A percentile compares a stretch with the other conserved stretches of the same genome.
These are phyloP conservation scores for Orius laevigatus DNA, from an alignment of 1,140 invertebrate species.

Conservation along the genomic window DNA sequence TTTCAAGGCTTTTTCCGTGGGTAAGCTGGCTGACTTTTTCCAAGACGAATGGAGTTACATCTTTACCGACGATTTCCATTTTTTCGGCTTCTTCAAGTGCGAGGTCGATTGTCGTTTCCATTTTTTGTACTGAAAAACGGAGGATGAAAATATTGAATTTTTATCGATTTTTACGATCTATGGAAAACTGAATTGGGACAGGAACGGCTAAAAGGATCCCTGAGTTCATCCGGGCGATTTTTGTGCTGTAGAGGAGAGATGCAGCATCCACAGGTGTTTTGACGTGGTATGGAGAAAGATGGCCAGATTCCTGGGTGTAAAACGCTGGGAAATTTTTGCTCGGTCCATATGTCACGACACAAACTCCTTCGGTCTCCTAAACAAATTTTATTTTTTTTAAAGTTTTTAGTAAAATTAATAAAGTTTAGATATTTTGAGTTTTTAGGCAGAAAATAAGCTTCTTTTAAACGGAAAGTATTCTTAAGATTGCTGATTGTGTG, in stretches of 20 bases:
- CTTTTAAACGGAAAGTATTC: too few species aligned
- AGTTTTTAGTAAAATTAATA: too few species aligned
- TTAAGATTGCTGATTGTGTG: too few species aligned
- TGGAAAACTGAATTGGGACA: slow-evolving; percentile 52
- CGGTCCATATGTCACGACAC: slow-evolving; percentile 59
- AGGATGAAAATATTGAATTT: neutral
- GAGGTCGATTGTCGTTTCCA: slow-evolving; percentile 37
- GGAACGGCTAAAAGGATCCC: slow-evolving; percentile 86
- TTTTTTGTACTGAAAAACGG: slow-evolving; percentile 27
- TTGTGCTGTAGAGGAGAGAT: slow-evolving; percentile 39
- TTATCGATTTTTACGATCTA: slow-evolving; percentile 31
- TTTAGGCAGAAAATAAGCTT: too few species aligned
- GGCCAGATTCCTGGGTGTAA: slow-evolving; percentile 56
- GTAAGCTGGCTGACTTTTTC: slow-evolving; percentile 59
- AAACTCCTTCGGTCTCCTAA: slow-evolving; percentile 87
- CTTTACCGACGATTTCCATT: slow-evolving; percentile 62
- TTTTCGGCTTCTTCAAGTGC: slow-evolving; percentile 58
- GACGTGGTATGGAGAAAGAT: slow-evolving; percentile 48
- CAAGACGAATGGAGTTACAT: slow-evolving; percentile 85
- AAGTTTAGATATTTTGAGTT: too few species aligned
- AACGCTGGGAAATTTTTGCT: slow-evolving; percentile 70
- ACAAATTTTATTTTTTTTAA: too few species aligned
- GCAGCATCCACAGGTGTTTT: too few species aligned
- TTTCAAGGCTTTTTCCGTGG: slow-evolving; percentile 54
- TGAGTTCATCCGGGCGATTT: slow-evolving; percentile 43